Evolutionary conservation across 64 coral and sea anemone genomes (phyloP), one percentile per base, ranked within the genome.

Genomic region (Actinia tenebrosa): DNA sequence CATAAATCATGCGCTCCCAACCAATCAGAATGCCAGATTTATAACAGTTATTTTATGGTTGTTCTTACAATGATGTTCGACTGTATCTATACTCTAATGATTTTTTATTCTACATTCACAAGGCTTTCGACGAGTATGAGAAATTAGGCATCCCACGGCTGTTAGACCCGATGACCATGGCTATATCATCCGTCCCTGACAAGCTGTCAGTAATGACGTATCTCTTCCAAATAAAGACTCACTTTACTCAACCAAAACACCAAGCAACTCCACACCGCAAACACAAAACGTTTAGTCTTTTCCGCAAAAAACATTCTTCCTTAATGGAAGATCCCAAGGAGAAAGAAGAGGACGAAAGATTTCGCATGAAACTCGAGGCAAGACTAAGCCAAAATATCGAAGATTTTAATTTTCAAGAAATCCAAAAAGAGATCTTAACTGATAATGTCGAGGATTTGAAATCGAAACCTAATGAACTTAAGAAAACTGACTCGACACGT

Each of bases 171-270:
- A 89, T 80, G 23, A 82, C 89, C 10, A 90, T 99, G 83, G 94
- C 89, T 46, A 64, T 99, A 64, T 86, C 89, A 16, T 90, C 93
- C 16, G 86, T 93, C 7, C 97, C 97, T 16, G 97, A 99, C 87
- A 99, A 99, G 79, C 93, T 99, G 10, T 90, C 88, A 1, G 91
- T 99, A 6, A 99, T 99, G 93, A 99, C 97, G 13, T 99, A 99
- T 72, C 83, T 99, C 45, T 95, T 88, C 71, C 97, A 99, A 80
- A 99, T 99, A 55, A 91, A 89, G 82, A 95, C 88, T 54, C 60
- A 95, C 53, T 99, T 99, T 44, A 92, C 20, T 71, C 77, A 91
- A 84, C 60, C 85, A 82, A 60, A 60, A 84, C 79, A 50, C 45
- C 89, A 22, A 44, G 55, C 56, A 16, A 7, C 22, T 18, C 18